Evolutionary conservation across 2,888 invertebrate species (phyloP), one percentile per base, ranked within the genome.

Genomic region (Ptychoptera albimana): DNA sequence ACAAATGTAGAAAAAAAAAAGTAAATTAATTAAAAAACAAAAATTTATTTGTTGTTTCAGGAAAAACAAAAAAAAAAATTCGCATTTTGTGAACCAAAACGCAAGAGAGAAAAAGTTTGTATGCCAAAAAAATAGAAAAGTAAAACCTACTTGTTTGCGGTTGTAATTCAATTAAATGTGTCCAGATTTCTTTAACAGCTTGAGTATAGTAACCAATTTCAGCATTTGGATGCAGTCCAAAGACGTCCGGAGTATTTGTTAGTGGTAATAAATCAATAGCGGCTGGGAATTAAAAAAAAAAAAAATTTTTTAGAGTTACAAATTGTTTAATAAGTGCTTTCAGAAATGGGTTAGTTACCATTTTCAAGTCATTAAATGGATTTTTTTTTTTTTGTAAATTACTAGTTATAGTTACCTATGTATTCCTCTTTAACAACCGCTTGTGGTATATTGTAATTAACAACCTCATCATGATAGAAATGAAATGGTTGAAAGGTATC

Each of bases 141-240:
- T 42, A 39, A 35, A 39, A 60, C 66, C 64, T 60, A 87, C 89
- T 82, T 45, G 85, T 82, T 69, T 89, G 88, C 10, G 92, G 92
- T 60, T 93, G 92, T 37, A 92, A 66, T 55, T 91, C 86, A 51
- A 89, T 82, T 51, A 93, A 73, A 59, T 85, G 78, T 37, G 64
- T 67, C 89, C 91, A 92, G 72, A 93, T 86, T 58, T 80, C 81
- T 53, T 82, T 78, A 9, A 86, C 82, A 1, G 88, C 83, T 60
- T 82, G 79, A 44, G 88, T 88, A 64, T 89, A 91, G 67, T 91
- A 92, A 8, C 88, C 88, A 58, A 92, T 92, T 72, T 93, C 92
- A 1, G 91, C 91, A 68, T 93, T 93, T n/a, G 88, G 79, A 67
- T 93, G 89, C 42, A 93, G 67, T 8, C 93, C 93, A 67, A 92